Base-by-base conservation (phyloP, 1,140 invertebrate genomes). In the Lysiphlebus fabarum region DNA sequence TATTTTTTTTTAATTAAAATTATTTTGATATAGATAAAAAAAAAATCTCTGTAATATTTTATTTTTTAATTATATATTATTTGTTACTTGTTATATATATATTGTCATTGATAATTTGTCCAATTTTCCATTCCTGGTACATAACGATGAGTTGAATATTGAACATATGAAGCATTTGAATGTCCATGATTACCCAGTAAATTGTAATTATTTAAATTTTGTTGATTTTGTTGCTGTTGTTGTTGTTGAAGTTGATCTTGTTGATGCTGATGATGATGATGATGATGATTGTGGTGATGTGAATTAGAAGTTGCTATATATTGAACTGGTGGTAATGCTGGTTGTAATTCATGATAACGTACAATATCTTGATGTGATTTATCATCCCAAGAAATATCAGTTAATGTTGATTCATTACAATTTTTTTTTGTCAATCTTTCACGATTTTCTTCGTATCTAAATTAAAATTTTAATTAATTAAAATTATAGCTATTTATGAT, bases 341-440 rank as follows among this genome's bases (percentile, higher is more conserved):
- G 76, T 56, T 83, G 81, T 4, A 83, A 62, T 60, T 82, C 79
- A 68, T 83, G 79, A 61, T 82, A 82, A 60, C 76, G 71, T 41
- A 75, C 67, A 56, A 78, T 70, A 7, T 82, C 81, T 26, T 26
- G 17, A 45, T 81, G 78, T 0, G 67, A 47, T 51, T 71, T 63
- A 17, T 75, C 76, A 44, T 78, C 72, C 66, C 72, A 74, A 9
- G 70, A 70, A 26, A 69, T 62, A 34, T 72, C 66, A 45, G 49
- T 66, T 55, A 61, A 56, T 47, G 62, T 59, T 63, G 67, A 11
- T 10, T 81, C 77, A 0, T 66, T 58, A 58, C 75, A 81, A 37
- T 78, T 72, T 1, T 74, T 72, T 56, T 83, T 82, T 38, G 62
- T 73, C 10, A 71, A 61, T 58, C 74, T 70, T 42, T 78, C 77